A percentile compares a stretch with the other conserved stretches of the same genome.
phyloP scores from a whole-genome alignment of 2,797 vertebrate species.

The Sebastes minor region DNA sequence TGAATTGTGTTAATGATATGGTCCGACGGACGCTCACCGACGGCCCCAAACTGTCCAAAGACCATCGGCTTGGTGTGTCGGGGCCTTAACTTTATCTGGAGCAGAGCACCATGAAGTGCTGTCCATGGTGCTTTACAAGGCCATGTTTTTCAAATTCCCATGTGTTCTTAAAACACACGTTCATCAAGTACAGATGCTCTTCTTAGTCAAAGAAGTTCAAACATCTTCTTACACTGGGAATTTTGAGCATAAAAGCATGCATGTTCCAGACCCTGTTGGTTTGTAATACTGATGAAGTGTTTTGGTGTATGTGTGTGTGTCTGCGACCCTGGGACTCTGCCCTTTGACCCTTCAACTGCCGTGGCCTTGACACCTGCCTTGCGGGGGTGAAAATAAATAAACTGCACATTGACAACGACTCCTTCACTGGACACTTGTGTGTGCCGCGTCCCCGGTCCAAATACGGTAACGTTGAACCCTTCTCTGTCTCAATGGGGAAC shows the following conservation, averaged over 20 bases:
- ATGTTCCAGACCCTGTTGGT: not conserved
- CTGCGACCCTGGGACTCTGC: conserved; percentile 85
- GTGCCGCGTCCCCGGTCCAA: conserved; percentile 78
- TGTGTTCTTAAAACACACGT: no score
- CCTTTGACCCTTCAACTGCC: conserved; percentile 86
- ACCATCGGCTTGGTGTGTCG: not conserved
- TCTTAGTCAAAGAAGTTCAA: not conserved
- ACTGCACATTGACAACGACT: conserved; percentile 78
- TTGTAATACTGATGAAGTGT: conserved; percentile 98
- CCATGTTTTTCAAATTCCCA: not conserved
- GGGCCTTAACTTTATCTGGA: not conserved
- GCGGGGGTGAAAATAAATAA: conserved; percentile 59
- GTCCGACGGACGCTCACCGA: no score
- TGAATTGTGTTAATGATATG: no score
- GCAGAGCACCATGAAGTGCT: not conserved
- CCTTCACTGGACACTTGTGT: conserved; percentile 84
- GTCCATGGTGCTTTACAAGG: not conserved
- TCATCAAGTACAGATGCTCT: not conserved
- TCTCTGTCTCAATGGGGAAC: conserved; percentile 70
- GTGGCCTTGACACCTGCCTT: conserved; percentile 84
- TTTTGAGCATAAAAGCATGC: no score
- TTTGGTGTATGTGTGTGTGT: conserved; percentile 87
- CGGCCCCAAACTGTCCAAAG: no score
- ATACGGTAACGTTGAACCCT: conserved; percentile 77
- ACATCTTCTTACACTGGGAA: not conserved